Conservation (phyloP, 2,888 invertebrate species). For the Elmis aenea region DNA sequence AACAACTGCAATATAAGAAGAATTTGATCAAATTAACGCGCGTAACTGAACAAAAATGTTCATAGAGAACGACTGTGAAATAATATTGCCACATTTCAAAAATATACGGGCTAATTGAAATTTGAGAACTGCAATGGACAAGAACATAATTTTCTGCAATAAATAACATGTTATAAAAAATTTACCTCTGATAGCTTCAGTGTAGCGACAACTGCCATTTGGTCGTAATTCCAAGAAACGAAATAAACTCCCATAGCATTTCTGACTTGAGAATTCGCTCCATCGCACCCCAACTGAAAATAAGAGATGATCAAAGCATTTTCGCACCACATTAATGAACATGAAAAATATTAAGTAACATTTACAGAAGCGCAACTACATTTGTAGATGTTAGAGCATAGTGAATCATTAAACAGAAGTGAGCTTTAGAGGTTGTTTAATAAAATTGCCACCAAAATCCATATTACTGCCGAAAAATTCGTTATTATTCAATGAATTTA, state of each 20-base stretch:
- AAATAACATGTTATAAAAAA: too few relatives aligned
- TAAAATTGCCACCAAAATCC: too few relatives aligned
- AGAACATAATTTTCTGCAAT: slow-evolving; percentile 1
- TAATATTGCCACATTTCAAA: too few relatives aligned
- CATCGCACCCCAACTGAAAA: slow-evolving; percentile 88
- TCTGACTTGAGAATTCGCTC: slow-evolving; percentile 83
- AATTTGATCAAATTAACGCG: too few relatives aligned
- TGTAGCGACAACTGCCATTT: slow-evolving; percentile 91
- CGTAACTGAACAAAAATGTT: too few relatives aligned
- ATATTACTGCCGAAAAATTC: too few relatives aligned
- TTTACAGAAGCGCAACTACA: slow-evolving; percentile 4
- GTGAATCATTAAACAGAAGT: too few relatives aligned
- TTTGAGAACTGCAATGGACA: slow-evolving; percentile 3
- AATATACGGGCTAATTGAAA: too few relatives aligned
- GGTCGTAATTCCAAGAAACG: slow-evolving; percentile 78
- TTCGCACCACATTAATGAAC: background rate
- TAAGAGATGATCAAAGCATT: slow-evolving; percentile 3
- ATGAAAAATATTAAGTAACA: background rate
- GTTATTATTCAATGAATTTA: slow-evolving; percentile 15
- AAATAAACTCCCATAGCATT: slow-evolving; percentile 76
- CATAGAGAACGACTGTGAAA: too few relatives aligned
- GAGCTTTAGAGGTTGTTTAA: too few relatives aligned
- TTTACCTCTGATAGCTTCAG: slow-evolving; percentile 76
- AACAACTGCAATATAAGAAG: too few relatives aligned
- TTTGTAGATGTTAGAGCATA: too few relatives aligned